These are phyloP conservation scores for Acrossocheilus wenchowensis DNA, from an alignment of 2,797 vertebrate species.

Conservation along the genomic window DNA sequence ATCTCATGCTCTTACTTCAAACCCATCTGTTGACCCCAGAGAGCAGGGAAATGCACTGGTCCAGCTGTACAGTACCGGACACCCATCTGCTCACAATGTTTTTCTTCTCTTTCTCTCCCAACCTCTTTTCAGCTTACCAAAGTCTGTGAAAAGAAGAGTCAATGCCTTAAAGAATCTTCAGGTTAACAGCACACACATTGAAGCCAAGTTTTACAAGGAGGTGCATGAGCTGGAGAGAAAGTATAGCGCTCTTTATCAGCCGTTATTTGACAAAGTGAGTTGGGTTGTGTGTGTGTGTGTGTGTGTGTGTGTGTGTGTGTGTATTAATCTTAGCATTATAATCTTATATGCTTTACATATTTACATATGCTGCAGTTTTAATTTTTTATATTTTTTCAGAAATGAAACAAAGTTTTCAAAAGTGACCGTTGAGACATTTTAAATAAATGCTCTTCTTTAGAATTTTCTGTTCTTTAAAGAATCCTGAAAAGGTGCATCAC, in stretches of 20 bases:
- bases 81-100: slow-evolving; percentile 44
- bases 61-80: slow-evolving; percentile 37
- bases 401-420: too few relatives aligned
- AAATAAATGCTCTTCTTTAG: too few relatives aligned
- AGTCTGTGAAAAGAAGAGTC: slow-evolving; percentile 87
- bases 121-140: slow-evolving; percentile 80
- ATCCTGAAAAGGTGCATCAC: too few relatives aligned
- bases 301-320: neutral
- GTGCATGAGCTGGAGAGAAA: slow-evolving; percentile 90
- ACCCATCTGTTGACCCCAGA: slow-evolving; percentile 27
- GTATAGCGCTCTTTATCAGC: slow-evolving; percentile 87
- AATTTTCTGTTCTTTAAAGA: too few relatives aligned
- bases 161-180: slow-evolving; percentile 90
- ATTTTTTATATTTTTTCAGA: too few relatives aligned
- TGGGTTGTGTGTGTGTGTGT: neutral
- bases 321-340: neutral
- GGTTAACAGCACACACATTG: slow-evolving; percentile 87
- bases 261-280: slow-evolving; percentile 87
- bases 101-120: slow-evolving; percentile 27
- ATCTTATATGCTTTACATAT: neutral
- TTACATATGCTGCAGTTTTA: too few relatives aligned
- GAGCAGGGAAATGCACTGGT: slow-evolving; percentile 37
- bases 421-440: too few relatives aligned
- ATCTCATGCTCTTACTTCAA: neutral
- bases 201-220: slow-evolving; percentile 90